Conservation (phyloP, 2,888 invertebrate species). For the Hemithea aestivaria region DNA sequence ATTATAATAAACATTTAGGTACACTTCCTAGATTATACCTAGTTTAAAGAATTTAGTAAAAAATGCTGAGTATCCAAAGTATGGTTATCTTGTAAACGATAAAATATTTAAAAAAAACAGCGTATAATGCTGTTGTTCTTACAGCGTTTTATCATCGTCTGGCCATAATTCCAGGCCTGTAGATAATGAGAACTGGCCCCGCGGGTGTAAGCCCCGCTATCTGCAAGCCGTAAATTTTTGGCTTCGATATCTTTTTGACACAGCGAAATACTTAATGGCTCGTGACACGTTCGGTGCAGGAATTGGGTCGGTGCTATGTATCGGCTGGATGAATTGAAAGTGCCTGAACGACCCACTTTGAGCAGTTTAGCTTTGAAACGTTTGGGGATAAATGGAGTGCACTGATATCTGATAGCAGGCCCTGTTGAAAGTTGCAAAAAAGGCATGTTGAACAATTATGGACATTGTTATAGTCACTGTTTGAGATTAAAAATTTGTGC, state of each 20-base stretch:
- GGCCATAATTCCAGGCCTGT: constrained; percentile 24
- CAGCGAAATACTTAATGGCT: constrained; percentile 23
- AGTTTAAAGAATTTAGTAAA: too few species aligned
- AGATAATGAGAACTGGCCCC: constrained; percentile 43
- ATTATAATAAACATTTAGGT: too few species aligned
- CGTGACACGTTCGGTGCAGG: constrained; percentile 19
- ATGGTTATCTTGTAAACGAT: too few species aligned
- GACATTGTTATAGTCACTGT: too few species aligned
- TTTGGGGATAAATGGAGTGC: constrained; percentile 5
- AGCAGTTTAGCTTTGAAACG: constrained; percentile 4
- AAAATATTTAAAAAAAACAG: too few species aligned
- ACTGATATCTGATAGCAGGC: background rate
- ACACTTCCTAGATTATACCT: too few species aligned
- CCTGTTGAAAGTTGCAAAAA: too few species aligned
- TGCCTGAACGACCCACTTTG: constrained; percentile 11
- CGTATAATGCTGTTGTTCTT: constrained; percentile 7
- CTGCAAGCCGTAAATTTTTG: constrained; percentile 25
- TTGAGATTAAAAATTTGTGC: too few species aligned
- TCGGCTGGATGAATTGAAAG: constrained; percentile 17
- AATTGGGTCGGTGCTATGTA: constrained; percentile 10
- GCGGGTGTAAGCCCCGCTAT: constrained; percentile 31
- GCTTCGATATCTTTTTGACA: constrained; percentile 25
- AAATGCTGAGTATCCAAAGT: too few species aligned
- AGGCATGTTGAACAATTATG: too few species aligned
- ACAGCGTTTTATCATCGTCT: constrained; percentile 27